Conservation (phyloP, 2,113 vertebrate species). For the Oryzias celebensis region DNA sequence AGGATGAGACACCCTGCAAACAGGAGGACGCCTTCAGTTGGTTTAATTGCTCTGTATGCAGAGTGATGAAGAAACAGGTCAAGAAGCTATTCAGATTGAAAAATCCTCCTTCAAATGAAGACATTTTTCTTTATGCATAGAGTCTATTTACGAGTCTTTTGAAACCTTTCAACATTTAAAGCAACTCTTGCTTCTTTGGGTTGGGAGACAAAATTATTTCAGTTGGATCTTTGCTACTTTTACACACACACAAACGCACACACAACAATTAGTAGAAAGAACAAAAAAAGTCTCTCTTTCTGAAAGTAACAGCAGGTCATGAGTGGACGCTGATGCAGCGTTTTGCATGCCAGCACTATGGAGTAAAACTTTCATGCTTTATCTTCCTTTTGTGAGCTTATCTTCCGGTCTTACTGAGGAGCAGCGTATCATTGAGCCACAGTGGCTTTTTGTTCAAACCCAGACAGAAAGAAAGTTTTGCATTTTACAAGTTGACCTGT, state of each 20-base stretch:
- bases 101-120: constrained; percentile 21
- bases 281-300: neutral
- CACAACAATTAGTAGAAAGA: neutral
- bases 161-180: neutral
- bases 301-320: neutral
- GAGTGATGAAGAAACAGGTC: constrained; percentile 35
- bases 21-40: constrained; percentile 2
- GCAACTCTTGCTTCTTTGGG: neutral
- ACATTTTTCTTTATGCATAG: constrained; percentile 1
- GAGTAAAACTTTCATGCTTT: constrained; percentile 12
- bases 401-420: constrained; percentile 12
- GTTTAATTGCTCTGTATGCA: constrained; percentile 31
- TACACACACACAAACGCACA: neutral
- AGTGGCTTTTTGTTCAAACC: constrained; percentile 48
- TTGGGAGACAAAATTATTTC: too few relatives aligned
- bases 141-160: neutral
- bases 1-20: constrained; percentile 6
- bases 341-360: neutral
- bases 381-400: constrained; percentile 38
- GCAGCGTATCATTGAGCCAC: constrained; percentile 14
- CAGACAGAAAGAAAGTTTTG: constrained; percentile 49
- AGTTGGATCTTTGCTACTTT: neutral
- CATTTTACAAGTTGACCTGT: constrained; percentile 50
- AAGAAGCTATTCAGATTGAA: constrained; percentile 27
- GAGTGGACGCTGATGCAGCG: neutral